A percentile compares a stretch with the other conserved stretches of the same genome.
Evolutionary conservation across 1,140 invertebrate species (phyloP).

Genomic region (Nymphalis io): DNA sequence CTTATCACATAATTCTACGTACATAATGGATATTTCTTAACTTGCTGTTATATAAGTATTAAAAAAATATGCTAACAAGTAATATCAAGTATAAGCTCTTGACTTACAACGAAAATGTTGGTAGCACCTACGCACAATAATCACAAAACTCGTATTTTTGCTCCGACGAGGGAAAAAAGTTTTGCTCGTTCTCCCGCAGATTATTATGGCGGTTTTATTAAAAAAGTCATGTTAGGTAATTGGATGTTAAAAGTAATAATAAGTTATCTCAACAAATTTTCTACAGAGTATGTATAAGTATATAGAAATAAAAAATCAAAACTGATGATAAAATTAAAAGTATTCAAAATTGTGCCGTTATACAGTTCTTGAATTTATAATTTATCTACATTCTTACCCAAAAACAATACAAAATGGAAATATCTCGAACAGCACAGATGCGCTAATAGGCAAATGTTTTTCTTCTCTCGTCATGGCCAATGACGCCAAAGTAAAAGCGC

Average conservation of each 20-base stretch:
- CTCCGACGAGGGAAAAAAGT: not conserved
- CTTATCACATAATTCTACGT: too few relatives aligned
- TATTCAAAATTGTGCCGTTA: not conserved
- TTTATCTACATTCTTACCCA: conserved; percentile 84
- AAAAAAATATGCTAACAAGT: not conserved
- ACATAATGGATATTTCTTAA: too few relatives aligned
- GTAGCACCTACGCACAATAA: not conserved
- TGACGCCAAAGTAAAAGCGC: conserved; percentile 90
- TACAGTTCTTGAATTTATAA: not conserved
- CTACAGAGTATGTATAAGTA: too few relatives aligned
- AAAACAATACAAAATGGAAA: conserved; percentile 99
- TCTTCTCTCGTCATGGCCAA: conserved; percentile 91
- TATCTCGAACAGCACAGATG: conserved; percentile 95
- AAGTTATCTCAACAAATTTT: too few relatives aligned
- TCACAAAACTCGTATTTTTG: not conserved
- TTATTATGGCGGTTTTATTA: not conserved
- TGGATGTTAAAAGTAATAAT: too few relatives aligned
- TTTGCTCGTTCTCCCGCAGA: not conserved
- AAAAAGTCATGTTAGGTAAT: not conserved
- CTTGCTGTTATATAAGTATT: not conserved
- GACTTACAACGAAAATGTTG: not conserved
- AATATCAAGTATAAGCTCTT: not conserved
- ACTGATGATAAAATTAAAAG: too few relatives aligned
- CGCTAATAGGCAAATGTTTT: conserved; percentile 92
- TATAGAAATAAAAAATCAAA: too few relatives aligned